phyloP scores from a whole-genome alignment of 2,113 vertebrate genomes.

The Psilopsiagon aymara region DNA sequence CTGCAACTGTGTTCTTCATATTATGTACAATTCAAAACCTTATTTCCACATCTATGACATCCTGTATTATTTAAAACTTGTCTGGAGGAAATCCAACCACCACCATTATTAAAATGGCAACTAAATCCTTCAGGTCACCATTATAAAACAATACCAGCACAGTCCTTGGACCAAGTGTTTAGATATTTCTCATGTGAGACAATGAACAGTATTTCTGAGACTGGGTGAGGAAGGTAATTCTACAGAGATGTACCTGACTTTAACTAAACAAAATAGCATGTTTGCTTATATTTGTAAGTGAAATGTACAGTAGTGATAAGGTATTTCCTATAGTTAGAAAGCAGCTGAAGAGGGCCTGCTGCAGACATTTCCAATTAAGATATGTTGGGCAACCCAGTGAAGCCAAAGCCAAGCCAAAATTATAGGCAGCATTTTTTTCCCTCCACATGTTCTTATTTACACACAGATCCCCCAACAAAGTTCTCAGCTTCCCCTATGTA shows the following conservation, averaged over 20 bases:
- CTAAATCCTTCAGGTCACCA: neutral
- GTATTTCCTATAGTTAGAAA: neutral
- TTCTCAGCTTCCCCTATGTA: neutral
- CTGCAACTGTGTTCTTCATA: neutral
- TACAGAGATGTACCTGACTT: neutral
- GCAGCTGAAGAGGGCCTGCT: neutral
- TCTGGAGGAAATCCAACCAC: neutral
- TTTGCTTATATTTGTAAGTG: neutral
- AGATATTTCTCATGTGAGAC: accelerated
- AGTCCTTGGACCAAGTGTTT: neutral
- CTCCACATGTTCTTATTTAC: neutral
- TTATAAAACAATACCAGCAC: neutral
- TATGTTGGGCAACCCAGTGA: neutral
- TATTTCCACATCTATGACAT: neutral
- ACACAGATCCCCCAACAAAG: neutral
- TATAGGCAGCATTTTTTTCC: neutral
- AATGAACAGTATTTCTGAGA: neutral
- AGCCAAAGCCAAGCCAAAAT: neutral
- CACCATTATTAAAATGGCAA: neutral
- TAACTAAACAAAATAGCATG: neutral
- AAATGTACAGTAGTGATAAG: neutral
- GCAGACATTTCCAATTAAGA: neutral
- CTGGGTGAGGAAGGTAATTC: neutral
- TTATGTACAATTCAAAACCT: neutral
- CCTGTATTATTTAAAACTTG: conserved; percentile 25